Evolutionary conservation across 2,888 invertebrate genomes (phyloP), one percentile per base, ranked within the genome.

Genomic region (Cacoxenus indagator): DNA sequence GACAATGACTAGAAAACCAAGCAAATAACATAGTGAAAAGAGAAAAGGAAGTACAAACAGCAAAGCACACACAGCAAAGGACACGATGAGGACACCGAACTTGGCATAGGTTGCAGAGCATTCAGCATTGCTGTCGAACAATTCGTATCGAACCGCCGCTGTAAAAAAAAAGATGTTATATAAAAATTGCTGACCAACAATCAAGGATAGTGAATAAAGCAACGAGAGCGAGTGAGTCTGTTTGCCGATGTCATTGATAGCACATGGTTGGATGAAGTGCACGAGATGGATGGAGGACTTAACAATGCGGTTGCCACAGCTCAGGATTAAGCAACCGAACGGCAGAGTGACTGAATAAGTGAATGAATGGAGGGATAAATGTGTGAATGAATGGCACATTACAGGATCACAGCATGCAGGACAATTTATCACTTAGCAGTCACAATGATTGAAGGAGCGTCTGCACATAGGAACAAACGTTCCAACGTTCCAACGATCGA

Each of bases 341-440:
- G 17, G 4, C n/a, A 17, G 48, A 48, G 17, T 48, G 31, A 29
- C 29, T 59, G 31, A n/a, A 9, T 59, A 31, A 31, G 9, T 59
- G 26, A 2, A 54, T 27, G 55, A 11, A 24, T 26, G 27, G 24
- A 24, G 26, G 26, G n/a, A 14, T 55, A 27, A 57, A 57, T 57
- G 54, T 5, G 26, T 54, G 54, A 54, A 26, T 54, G 61, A 61
- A 24, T 61, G 61, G 29, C 61, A 61, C 17, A 61, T 37, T 43
- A 61, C 61, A 19, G 19, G 27, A 24, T 24, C 78, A 69, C 79
- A 80, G 79, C 82, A 78, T 82, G 82, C 77, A 77, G 76, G 75
- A 78, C 73, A 81, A 81, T 78, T 81, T 78, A 81, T 82, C 77
- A 80, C 76, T 80, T 78, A 75, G 71, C 76, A 27, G 62, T 4